These are phyloP conservation scores for Hyla sarda DNA, from an alignment of 2,113 vertebrate species.

Conservation along the genomic window DNA sequence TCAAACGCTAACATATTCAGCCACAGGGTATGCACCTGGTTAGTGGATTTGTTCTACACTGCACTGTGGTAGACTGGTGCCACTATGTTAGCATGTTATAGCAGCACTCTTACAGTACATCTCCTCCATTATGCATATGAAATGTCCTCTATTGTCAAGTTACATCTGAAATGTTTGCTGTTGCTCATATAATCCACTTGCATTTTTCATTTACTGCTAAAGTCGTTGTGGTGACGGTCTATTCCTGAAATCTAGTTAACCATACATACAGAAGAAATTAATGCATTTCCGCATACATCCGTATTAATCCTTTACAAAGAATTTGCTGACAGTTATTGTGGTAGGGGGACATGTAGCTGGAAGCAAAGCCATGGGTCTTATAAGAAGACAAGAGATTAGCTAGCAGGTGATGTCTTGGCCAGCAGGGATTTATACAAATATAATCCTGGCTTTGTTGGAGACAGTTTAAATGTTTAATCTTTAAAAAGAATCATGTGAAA, in stretches of 20 bases:
- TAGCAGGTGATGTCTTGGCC: slow-evolving; percentile 58
- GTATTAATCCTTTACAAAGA: slow-evolving; percentile 18
- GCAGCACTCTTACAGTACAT: too few species aligned
- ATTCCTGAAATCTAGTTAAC: background rate
- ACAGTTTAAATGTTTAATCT: slow-evolving; percentile 58
- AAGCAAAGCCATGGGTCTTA: slow-evolving; percentile 53
- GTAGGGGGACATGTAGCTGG: slow-evolving; percentile 30
- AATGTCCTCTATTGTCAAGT: background rate
- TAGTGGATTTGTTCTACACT: too few species aligned
- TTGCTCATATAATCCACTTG: background rate
- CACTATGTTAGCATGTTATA: too few species aligned
- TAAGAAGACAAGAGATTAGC: slow-evolving; percentile 55
- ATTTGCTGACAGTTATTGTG: slow-evolving; percentile 46
- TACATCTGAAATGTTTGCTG: background rate
- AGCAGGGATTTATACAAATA: slow-evolving; percentile 53
- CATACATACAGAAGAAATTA: slow-evolving; percentile 7
- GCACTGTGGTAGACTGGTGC: background rate
- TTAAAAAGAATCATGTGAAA: slow-evolving; percentile 51
- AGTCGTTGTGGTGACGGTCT: background rate
- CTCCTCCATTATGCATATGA: background rate
- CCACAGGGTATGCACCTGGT: too few species aligned
- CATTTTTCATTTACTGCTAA: background rate
- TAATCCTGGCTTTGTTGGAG: slow-evolving; percentile 56
- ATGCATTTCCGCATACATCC: slow-evolving; percentile 23
- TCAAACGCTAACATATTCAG: too few species aligned